Conservation (phyloP, 2,797 vertebrate genomes). For the Pseudomugil gertrudae region DNA sequence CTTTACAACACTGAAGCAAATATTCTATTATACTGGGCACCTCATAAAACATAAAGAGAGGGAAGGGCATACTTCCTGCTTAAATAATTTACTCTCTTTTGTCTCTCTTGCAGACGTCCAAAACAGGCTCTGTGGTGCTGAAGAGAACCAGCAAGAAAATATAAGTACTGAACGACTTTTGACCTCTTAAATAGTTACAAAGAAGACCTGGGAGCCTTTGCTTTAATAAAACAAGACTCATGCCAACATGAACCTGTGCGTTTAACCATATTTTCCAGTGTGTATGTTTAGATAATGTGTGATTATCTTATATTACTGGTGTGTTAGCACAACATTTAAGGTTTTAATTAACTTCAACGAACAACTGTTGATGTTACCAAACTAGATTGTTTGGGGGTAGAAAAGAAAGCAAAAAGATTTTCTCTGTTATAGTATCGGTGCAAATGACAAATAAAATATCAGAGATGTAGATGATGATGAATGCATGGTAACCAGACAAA, state of each 20-base stretch:
- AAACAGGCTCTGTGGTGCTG: slow-evolving; percentile 69
- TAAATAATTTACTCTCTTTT: neutral
- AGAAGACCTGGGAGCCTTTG: slow-evolving; percentile 32
- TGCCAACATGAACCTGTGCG: slow-evolving; percentile 23
- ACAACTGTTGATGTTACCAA: too few species aligned
- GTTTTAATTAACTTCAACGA: neutral
- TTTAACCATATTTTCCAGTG: neutral
- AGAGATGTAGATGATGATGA: neutral
- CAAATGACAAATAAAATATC: neutral
- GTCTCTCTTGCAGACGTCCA: slow-evolving; percentile 72
- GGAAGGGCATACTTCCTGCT: neutral
- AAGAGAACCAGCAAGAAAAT: slow-evolving; percentile 83
- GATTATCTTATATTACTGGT: too few species aligned
- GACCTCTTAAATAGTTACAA: slow-evolving; percentile 37
- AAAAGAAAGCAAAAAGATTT: too few species aligned
- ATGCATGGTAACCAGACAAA: neutral
- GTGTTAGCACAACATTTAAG: neutral
- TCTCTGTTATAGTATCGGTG: too few species aligned
- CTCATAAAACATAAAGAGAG: neutral
- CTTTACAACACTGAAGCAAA: neutral
- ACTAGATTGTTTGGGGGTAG: too few species aligned
- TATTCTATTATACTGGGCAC: neutral
- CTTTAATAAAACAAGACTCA: slow-evolving; percentile 57
- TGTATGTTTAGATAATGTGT: neutral
- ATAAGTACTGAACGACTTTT: slow-evolving; percentile 53